Conservation (phyloP, 2,888 invertebrate species). For the Microctonus brassicae region DNA sequence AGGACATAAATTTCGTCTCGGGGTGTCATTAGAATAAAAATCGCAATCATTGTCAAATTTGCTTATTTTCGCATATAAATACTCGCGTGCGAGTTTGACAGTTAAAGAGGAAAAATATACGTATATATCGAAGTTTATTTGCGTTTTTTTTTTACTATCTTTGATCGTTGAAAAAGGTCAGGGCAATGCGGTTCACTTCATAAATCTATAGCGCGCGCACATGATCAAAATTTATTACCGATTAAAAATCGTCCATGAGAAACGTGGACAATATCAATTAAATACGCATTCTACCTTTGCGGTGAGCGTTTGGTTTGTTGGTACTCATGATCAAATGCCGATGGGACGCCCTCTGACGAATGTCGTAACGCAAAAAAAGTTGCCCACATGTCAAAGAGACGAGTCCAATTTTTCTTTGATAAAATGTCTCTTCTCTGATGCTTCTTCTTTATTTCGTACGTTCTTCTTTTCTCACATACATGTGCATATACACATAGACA, state of each 20-base stretch:
- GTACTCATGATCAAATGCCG: slow-evolving; percentile 13
- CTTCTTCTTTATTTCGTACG: slow-evolving; percentile 22
- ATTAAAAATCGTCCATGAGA: slow-evolving; percentile 53
- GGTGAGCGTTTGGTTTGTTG: slow-evolving; percentile 39
- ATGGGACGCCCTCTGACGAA: slow-evolving; percentile 19
- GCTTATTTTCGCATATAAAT: background rate
- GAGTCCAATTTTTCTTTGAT: slow-evolving; percentile 19
- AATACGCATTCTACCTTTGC: slow-evolving; percentile 46
- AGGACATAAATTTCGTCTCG: too few species aligned
- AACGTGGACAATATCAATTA: slow-evolving; percentile 61
- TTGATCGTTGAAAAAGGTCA: background rate
- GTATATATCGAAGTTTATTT: background rate
- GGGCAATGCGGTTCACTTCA: slow-evolving; percentile 50
- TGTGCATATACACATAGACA: background rate
- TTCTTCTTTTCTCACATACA: slow-evolving; percentile 24
- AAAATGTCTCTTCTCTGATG: slow-evolving; percentile 4
- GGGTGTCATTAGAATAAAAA: background rate
- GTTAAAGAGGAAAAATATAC: background rate
- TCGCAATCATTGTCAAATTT: background rate
- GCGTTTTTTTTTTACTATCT: background rate
- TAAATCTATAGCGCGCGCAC: slow-evolving; percentile 56
- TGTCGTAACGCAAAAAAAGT: slow-evolving; percentile 40
- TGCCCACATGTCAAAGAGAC: slow-evolving; percentile 50
- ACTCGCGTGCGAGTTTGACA: background rate
- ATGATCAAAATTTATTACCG: slow-evolving; percentile 64